Evolutionary conservation across 2,113 vertebrate genomes (phyloP), one percentile per base, ranked within the genome.

Genomic region (Hucho hucho): DNA sequence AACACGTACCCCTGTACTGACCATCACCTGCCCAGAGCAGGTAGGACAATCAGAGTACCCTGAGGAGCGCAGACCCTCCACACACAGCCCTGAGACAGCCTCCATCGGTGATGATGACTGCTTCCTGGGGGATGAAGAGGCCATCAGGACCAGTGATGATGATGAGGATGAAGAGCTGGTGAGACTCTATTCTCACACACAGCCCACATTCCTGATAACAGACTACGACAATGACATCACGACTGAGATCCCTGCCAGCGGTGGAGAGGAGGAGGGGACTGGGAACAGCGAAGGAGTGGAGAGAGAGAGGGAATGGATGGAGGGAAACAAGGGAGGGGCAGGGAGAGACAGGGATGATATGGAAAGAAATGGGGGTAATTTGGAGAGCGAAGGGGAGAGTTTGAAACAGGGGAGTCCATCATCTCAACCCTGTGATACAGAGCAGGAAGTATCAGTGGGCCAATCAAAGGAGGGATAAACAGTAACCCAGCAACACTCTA

Each of bases 101-200:
- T 53, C 3, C 5, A 4, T 64, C 4, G 7, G 49, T 32, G 74
- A 82, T 1, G 76, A 83, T 4, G 79, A 83, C 2, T 86, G 75
- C 59, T 64, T 78, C 69, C 79, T 74, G 47, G 86, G 75, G 20
- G 79, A 88, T 32, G 77, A 84, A 63, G 85, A 87, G 18, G 81
- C 43, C 59, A 78, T 59, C 70, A 86, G 79, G 69, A 80, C 81
- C 74, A 83, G 77, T 59, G 79, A 82, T 2, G 12, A 89, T 59
- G 79, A 82, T 2, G 12, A 89, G 0, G 88, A 92, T 6, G 88
- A 88, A 65, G 88, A 90, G 82, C 81, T 89, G 65, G 71, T 90
- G 47, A 84, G 78, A 53, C 49, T 53, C 12, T 53, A 53, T 53
- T 53, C 64, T 28, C 22, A n/a, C 5, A 13, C 14, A 5, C 63